These are phyloP conservation scores for Spilosoma lubricipeda DNA, from an alignment of 2,888 invertebrate genomes.

Conservation along the genomic window DNA sequence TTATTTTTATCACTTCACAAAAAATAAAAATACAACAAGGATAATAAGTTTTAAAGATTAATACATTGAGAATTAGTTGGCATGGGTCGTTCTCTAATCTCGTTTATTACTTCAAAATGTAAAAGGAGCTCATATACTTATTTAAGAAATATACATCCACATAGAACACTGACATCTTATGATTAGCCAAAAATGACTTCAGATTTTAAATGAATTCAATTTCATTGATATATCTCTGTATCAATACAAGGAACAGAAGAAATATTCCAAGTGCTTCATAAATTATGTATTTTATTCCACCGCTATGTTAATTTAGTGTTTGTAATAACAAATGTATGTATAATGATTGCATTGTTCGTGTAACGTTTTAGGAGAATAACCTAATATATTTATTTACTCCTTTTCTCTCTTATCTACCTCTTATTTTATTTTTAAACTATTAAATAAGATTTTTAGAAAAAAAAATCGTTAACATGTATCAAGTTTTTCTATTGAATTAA, in stretches of 20 bases:
- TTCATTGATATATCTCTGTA: constrained; percentile 13
- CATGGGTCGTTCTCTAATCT: neutral
- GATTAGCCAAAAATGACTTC: neutral
- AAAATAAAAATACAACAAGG: too few species aligned
- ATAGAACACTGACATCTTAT: neutral
- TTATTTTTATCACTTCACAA: neutral
- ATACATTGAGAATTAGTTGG: neutral
- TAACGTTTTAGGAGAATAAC: neutral
- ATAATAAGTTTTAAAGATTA: neutral
- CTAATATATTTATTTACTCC: neutral
- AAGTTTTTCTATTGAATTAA: neutral
- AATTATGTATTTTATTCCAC: constrained; percentile 30
- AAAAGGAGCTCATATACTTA: neutral
- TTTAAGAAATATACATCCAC: too few species aligned
- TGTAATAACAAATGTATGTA: neutral
- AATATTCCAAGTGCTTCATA: constrained; percentile 22
- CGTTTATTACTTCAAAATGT: too few species aligned
- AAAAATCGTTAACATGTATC: neutral
- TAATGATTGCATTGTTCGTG: neutral
- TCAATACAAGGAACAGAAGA: constrained; percentile 20
- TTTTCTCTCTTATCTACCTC: neutral
- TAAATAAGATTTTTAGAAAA: too few species aligned
- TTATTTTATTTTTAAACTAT: neutral
- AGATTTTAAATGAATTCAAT: constrained; percentile 18
- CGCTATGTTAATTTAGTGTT: constrained; percentile 8